These are phyloP conservation scores for Eupeodes corollae DNA, from an alignment of 1,140 invertebrate species.

Conservation along the genomic window DNA sequence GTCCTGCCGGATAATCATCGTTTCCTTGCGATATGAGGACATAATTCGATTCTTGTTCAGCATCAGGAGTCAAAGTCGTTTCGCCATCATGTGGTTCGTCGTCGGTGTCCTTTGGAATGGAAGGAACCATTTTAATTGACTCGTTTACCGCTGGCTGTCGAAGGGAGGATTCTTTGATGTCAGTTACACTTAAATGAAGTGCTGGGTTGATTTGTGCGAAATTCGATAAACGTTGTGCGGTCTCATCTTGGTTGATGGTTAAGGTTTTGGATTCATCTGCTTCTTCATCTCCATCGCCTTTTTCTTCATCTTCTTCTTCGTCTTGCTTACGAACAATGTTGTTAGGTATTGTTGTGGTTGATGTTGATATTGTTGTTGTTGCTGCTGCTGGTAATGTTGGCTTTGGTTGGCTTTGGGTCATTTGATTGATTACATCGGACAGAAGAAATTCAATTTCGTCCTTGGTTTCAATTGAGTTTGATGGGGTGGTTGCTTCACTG, in stretches of 20 bases:
- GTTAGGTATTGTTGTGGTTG: not conserved
- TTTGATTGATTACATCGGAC: conserved; percentile 31
- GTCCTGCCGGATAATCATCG: too few relatives aligned
- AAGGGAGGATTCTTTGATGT: too few relatives aligned
- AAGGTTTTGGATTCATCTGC: conserved; percentile 2
- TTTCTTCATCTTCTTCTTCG: too few relatives aligned
- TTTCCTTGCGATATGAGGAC: too few relatives aligned
- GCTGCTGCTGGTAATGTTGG: not conserved
- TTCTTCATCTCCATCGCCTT: not conserved
- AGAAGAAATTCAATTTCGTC: conserved; percentile 30
- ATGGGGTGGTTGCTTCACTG: too few relatives aligned
- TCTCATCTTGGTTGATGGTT: conserved; percentile 1
- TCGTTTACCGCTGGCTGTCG: too few relatives aligned
- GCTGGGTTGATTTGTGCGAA: conserved; percentile 26
- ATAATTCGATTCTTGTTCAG: too few relatives aligned
- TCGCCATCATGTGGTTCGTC: too few relatives aligned
- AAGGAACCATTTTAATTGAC: too few relatives aligned
- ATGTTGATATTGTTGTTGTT: conserved; percentile 4
- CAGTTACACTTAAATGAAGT: conserved; percentile 11
- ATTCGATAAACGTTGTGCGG: conserved; percentile 22
- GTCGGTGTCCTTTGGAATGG: too few relatives aligned
- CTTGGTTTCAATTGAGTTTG: conserved; percentile 27
- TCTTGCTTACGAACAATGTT: too few relatives aligned
- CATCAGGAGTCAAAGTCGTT: too few relatives aligned
- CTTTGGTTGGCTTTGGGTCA: conserved; percentile 6